phyloP scores from a whole-genome alignment of 2,113 vertebrate species.

The Poecile atricapillus region DNA sequence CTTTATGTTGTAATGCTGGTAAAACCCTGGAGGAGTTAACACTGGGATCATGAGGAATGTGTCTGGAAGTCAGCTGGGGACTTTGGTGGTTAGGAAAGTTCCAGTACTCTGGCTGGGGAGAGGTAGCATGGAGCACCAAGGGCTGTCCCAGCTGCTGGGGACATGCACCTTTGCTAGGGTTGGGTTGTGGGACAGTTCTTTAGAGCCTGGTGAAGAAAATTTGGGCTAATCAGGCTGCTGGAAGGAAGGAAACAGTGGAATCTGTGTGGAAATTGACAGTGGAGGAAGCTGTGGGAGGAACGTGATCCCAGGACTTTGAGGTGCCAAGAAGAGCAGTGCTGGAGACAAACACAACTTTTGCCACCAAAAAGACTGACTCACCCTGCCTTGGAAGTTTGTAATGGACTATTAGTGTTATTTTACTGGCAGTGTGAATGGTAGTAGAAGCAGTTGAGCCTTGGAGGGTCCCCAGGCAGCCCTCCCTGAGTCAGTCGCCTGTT shows the following conservation, averaged over 20 bases:
- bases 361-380: not conserved
- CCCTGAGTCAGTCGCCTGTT: not conserved
- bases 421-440: not conserved
- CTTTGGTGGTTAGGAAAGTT: not conserved
- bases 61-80: not conserved
- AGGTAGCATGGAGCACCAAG: not conserved
- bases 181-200: not conserved
- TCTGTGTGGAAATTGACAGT: not conserved
- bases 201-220: not conserved
- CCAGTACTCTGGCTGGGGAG: not conserved
- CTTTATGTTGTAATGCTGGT: not conserved
- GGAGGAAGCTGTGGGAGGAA: not conserved
- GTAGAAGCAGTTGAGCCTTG: not conserved
- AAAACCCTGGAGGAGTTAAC: not conserved
- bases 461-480: not conserved
- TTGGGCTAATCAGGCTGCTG: not conserved
- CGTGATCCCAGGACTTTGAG: fast-evolving
- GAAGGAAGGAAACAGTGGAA: not conserved
- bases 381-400: not conserved
- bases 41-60: not conserved
- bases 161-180: fast-evolving
- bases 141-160: not conserved
- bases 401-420: not conserved
- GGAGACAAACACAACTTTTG: not conserved
- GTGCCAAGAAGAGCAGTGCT: not conserved